phyloP scores from a whole-genome alignment of 2,888 invertebrate species.

The Mactromeris polynyma region DNA sequence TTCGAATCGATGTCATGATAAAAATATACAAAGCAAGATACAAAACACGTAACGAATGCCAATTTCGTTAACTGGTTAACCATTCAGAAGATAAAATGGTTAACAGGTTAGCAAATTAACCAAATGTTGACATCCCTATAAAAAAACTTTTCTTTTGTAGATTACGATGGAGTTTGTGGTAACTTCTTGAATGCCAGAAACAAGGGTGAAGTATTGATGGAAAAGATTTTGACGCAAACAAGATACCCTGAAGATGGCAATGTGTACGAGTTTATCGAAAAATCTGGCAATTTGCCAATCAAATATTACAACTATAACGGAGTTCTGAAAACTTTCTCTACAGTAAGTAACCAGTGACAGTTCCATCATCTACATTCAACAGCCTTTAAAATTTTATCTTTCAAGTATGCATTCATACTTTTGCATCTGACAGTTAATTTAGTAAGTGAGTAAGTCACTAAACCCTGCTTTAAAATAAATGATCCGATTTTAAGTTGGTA shows the following conservation, averaged over 20 bases:
- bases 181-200: constrained; percentile 75
- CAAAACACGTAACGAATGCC: no score
- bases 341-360: constrained; percentile 34
- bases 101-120: no score
- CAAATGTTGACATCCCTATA: no score
- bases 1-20: no score
- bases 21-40: no score
- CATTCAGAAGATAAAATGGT: no score
- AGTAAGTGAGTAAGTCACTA: no score
- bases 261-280: constrained; percentile 69
- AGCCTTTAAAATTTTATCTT: neutral
- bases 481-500: no score
- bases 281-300: constrained; percentile 71
- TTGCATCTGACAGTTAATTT: neutral
- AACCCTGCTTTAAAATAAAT: no score
- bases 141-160: constrained; percentile 21
- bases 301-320: constrained; percentile 71
- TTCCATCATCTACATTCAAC: neutral
- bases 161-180: constrained; percentile 74
- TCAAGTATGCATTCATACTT: neutral
- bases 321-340: constrained; percentile 9
- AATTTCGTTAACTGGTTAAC: no score
- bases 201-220: constrained; percentile 71
- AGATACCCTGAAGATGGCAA: constrained; percentile 69
- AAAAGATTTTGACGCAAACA: constrained; percentile 72